phyloP scores from a whole-genome alignment of 2,888 invertebrate species.

The Antitype chi region DNA sequence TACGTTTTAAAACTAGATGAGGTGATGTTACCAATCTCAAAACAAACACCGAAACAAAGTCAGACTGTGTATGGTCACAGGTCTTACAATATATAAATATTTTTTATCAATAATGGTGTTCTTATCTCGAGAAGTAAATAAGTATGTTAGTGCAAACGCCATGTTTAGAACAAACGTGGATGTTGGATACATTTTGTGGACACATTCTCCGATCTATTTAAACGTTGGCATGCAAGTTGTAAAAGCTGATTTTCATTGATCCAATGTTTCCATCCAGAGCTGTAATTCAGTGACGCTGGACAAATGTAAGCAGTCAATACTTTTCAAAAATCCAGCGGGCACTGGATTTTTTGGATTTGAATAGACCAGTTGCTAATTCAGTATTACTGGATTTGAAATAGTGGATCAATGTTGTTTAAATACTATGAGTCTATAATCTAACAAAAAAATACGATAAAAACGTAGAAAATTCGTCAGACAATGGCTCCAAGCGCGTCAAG shows the following conservation, averaged over 20 bases:
- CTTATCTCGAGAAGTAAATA: neutral
- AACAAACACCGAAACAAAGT: neutral
- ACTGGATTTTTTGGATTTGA: too few species aligned
- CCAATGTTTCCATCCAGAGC: neutral
- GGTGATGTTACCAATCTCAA: neutral
- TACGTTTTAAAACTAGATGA: neutral
- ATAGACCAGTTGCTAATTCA: too few species aligned
- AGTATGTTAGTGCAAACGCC: neutral
- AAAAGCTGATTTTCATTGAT: slow-evolving; percentile 7
- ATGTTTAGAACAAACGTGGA: neutral
- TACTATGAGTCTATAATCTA: neutral
- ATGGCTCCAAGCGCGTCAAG: slow-evolving; percentile 88
- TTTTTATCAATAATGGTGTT: neutral
- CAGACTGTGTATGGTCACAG: neutral
- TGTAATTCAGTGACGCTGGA: neutral
- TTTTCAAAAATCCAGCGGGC: neutral
- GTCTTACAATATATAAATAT: neutral
- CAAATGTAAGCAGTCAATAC: neutral
- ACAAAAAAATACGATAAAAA: slow-evolving; percentile 36
- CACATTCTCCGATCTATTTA: neutral
- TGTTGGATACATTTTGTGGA: neutral
- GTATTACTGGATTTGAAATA: neutral
- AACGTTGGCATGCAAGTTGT: neutral
- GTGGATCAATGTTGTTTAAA: neutral
- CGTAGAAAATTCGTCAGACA: slow-evolving; percentile 74